Conservation (phyloP, 1,140 invertebrate genomes). For the Drosophila busckii region DNA sequence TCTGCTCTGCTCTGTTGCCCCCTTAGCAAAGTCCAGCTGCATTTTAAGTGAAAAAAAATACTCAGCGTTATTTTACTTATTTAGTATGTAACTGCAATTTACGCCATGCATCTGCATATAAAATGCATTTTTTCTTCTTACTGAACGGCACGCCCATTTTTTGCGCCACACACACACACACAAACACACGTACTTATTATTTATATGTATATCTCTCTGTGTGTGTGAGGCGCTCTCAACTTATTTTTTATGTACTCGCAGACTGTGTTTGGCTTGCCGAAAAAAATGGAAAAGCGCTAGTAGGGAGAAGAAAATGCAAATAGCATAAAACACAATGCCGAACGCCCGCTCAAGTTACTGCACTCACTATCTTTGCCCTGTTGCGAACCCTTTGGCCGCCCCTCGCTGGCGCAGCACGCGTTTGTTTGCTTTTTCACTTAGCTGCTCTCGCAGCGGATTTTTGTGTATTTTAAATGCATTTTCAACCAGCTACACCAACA, state of each 20-base stretch:
- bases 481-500: slow-evolving; percentile 47
- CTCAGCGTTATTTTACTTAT: slow-evolving; percentile 77
- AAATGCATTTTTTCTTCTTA: slow-evolving; percentile 60
- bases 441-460: slow-evolving; percentile 61
- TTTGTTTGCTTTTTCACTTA: slow-evolving; percentile 62
- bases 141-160: slow-evolving; percentile 55
- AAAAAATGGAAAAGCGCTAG: slow-evolving; percentile 8
- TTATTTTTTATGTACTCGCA: slow-evolving; percentile 63
- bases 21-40: slow-evolving; percentile 26
- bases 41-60: slow-evolving; percentile 78
- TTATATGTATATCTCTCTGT: slow-evolving; percentile 53
- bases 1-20: slow-evolving; percentile 6
- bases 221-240: slow-evolving; percentile 47
- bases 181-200: slow-evolving; percentile 46
- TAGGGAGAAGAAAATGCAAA: slow-evolving; percentile 57
- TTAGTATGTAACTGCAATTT: slow-evolving; percentile 77
- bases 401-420: neutral
- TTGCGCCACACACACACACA: slow-evolving; percentile 42
- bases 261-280: slow-evolving; percentile 64
- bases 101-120: slow-evolving; percentile 74
- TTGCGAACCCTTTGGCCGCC: neutral
- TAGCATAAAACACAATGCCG: slow-evolving; percentile 72
- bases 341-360: slow-evolving; percentile 53
- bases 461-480: slow-evolving; percentile 75
- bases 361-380: neutral